Evolutionary conservation across 30 jellyfish, hydroid and myxozoan genomes (phyloP), one percentile per base, ranked within the genome.

Genomic region (Nemopilema nomurai): DNA sequence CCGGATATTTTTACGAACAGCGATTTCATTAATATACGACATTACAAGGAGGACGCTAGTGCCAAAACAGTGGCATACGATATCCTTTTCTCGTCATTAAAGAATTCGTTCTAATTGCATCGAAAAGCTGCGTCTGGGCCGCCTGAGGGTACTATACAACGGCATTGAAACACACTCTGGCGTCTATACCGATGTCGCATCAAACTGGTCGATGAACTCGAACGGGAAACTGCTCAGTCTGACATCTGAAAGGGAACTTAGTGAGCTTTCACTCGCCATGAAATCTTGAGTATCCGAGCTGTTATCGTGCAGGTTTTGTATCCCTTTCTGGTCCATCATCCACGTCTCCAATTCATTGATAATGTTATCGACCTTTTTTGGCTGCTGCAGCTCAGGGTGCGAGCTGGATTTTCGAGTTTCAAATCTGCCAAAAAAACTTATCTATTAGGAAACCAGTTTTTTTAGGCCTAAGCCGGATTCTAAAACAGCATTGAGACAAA

Each of bases 341-440:
- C 98, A 92, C 13, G 87, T 74, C 69, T 92, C 98, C 6, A 92
- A 90, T 69, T 92, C 97, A 50, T 88, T 53, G 31, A 92, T 75
- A 51, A 92, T 92, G n/a, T 95, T 92, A 68, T 92, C 98, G 32
- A 87, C 98, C 66, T 92, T 92, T 25, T 72, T 68, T 20, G 92
- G 87, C 66, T 91, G 75, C 52, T 77, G 82, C 72, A 83, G 79
- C 19, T 81, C 69, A 41, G 41, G 68, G 1, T 74, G 50, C 28
- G 78, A 63, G 23, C 28, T 67, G 51, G 83, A 74, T 0, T 26
- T 28, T 62, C 31, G 76, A 13, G n/a, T 41, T 16, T 69, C 92
- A 9, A 67, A 52, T 41, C 71, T 70, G 49, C 69, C 33, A 21
- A 73, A 22, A 30, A 73, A 73, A 27, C 24, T 20, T 9, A 49